Evolutionary conservation across 2,797 vertebrate species (phyloP).

Genomic region (Chanos chanos): DNA sequence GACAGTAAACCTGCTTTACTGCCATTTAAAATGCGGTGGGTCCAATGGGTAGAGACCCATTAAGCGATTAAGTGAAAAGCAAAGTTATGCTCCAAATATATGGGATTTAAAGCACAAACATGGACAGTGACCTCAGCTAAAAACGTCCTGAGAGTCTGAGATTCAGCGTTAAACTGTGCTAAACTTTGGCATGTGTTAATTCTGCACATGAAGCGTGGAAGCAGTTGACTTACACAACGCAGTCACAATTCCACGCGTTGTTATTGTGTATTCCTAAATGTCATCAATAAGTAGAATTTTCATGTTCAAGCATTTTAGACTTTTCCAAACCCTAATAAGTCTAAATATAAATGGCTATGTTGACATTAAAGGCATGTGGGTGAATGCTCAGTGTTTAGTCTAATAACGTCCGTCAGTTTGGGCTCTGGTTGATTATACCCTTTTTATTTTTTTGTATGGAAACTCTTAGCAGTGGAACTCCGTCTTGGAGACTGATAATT

Average conservation of each 20-base stretch:
- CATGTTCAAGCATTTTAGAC: no score
- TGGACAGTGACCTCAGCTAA: constrained; percentile 3
- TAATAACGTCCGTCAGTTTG: constrained; percentile 48
- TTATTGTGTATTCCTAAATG: no score
- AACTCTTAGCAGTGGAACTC: constrained; percentile 29
- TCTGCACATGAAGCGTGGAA: no score
- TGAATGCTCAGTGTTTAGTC: constrained; percentile 8
- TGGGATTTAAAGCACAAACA: no score
- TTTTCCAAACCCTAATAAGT: neutral
- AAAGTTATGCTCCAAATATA: constrained; percentile 9
- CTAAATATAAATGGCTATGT: neutral
- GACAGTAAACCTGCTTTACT: constrained; percentile 60
- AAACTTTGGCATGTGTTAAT: constrained; percentile 2
- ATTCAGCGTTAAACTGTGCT: constrained; percentile 10
- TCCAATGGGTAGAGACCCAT: constrained; percentile 52
- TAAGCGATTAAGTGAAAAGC: constrained; percentile 40
- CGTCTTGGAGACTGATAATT: neutral
- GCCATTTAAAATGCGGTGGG: constrained; percentile 57
- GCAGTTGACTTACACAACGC: no score
- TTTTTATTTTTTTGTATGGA: no score
- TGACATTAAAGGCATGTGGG: neutral
- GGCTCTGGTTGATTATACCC: constrained; percentile 38
- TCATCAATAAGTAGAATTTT: no score
- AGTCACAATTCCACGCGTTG: no score
- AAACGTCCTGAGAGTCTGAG: neutral